Base-by-base conservation (phyloP, 2,797 vertebrate species). In the Periparus ater region DNA sequence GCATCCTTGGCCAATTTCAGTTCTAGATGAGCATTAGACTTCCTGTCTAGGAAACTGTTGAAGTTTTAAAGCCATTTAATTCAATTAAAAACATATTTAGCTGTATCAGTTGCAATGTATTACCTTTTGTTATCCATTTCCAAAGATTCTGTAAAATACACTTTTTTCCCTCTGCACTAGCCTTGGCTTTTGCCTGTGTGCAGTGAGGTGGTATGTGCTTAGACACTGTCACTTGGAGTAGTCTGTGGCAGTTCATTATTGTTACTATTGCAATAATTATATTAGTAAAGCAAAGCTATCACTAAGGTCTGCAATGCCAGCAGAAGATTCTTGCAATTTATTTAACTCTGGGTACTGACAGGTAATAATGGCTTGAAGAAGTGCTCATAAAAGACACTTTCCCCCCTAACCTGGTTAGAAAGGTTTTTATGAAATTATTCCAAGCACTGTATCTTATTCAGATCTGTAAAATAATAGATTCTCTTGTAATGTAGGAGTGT, bases 311-410 rank as follows among this genome's bases (percentile, higher is more conserved):
- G 66, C 80, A 89, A 50, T 61, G 75, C 13, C 45, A 85, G 71
- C 61, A 88, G 71, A 77, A 85, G 53, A 29, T 81, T 92, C 70
- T 72, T 95, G 51, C 73, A 70, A 32, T 50, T 92, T 71, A 80
- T 90, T 68, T 80, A 65, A 74, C 8, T 2, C 20, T 57, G 38
- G 32, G 44, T 73, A 38, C 27, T 93, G 70, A 73, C 48, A 81
- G 78, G 74, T 85, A 89, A 91, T 93, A 94, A 89, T 47, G 36
- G 78, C 63, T 88, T 89, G 75, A 86, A 88, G 62, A 42, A 95
- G 29, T 53, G n/a, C 61, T 89, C 62, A 44, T 93, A 87, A 88
- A 86, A 88, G 40, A 18, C 13, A 62, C 4, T 66, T 73, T 68
- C 27, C 0, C 26, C 48, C 42, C 23, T 67, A 79, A 91, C 42